Evolutionary conservation across 2,888 invertebrate genomes (phyloP), one percentile per base, ranked within the genome.

Genomic region (Sipunculus nudus): DNA sequence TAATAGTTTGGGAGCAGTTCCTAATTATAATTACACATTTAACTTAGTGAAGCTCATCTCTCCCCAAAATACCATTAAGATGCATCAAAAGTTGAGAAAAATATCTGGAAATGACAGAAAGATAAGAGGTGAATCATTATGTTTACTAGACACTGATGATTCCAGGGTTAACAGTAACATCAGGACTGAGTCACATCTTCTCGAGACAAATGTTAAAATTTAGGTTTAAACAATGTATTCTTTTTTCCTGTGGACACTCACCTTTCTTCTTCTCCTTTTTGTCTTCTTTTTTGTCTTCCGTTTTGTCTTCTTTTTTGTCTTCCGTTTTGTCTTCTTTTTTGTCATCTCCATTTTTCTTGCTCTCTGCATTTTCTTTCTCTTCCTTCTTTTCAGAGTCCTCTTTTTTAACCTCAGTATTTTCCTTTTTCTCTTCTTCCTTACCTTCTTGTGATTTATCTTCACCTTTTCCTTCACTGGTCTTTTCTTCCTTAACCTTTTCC

Each of bases 401-500:
- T 10, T 45, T 13, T 43, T 57, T 32, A 28, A 13, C 13, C n/a
- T 6, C 19, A 10, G 8, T 53, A 5, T 47, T 32, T 28, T n/a
- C 16, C 6, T n/a, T 45, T 16, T 43, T 25, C 43, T 21, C 28
- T 21, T 53, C 45, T 13, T 49, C 31, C 28, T 45, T 53, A n/a
- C 5, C 45, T n/a, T 48, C 46, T 47, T 47, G 6, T 8, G 6
- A 28, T 16, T 10, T 5, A 10, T 10, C 13, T 28, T 48, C 48
- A 13, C 21, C 8, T 35, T 26, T 16, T 52, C 39, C 23, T 53
- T 53, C 50, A 16, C 46, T 53, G 6, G 16, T 19, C n/a, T 53
- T 13, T 53, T 53, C 28, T 53, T 25, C 43, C 45, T 21, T 16
- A 46, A 6, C 28, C 16, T 53, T 46, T 28, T 53, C 53, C 45